Conservation (phyloP, 2,888 invertebrate species). For the Siphonodentalium dalli region DNA sequence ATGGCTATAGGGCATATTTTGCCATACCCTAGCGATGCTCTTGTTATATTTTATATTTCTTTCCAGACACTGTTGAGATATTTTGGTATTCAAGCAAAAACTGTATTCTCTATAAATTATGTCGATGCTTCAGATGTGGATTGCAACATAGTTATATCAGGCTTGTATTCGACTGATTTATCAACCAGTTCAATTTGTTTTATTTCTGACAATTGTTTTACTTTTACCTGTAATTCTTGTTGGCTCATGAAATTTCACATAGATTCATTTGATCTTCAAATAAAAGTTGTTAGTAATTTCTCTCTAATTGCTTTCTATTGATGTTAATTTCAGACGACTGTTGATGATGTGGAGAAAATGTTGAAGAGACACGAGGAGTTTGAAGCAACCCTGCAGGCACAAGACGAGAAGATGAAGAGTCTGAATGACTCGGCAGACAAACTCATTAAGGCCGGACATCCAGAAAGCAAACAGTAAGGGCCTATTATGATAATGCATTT, state of each 20-base stretch:
- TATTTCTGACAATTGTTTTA: background rate
- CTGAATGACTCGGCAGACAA: conserved; percentile 85
- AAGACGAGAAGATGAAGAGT: conserved; percentile 86
- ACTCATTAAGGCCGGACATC: conserved; percentile 78
- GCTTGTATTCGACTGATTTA: background rate
- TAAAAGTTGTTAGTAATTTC: background rate
- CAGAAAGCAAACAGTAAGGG: too few species aligned
- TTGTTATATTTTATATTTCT: too few species aligned
- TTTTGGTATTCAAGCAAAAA: too few species aligned
- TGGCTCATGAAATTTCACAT: background rate
- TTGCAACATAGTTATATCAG: too few species aligned
- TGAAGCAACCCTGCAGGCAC: conserved; percentile 88
- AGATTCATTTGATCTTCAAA: background rate
- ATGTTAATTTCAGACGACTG: conserved; percentile 73
- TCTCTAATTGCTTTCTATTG: conserved; percentile 1
- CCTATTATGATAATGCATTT: too few species aligned
- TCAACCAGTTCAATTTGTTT: background rate
- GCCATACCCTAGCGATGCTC: too few species aligned
- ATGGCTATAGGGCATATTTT: too few species aligned
- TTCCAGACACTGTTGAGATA: too few species aligned
- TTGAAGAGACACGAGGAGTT: conserved; percentile 92
- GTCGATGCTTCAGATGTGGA: too few species aligned
- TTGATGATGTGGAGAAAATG: conserved; percentile 80
- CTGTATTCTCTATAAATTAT: too few species aligned
- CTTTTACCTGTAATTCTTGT: background rate